Conservation (phyloP, 2,113 vertebrate genomes). For the Misgurnus anguillicaudatus region DNA sequence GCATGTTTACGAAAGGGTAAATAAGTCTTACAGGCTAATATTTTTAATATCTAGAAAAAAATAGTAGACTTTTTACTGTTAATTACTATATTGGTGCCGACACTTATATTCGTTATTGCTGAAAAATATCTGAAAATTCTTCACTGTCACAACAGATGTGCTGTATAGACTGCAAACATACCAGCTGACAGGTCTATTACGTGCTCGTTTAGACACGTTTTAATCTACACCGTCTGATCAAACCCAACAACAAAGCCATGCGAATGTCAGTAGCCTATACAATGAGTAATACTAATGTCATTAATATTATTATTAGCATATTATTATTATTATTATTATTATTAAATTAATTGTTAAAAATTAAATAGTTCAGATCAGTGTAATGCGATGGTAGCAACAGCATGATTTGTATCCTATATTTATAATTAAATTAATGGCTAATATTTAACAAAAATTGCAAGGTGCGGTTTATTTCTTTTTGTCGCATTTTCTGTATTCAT, state of each 20-base stretch:
- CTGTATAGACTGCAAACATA: slow-evolving; percentile 8
- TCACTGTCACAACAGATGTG: slow-evolving; percentile 38
- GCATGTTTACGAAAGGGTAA: not conserved
- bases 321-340: not conserved
- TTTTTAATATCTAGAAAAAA: too few species aligned
- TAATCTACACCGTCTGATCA: not conserved
- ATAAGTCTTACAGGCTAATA: not conserved
- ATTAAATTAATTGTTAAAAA: not conserved
- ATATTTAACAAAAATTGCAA: not conserved
- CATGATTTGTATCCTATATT: not conserved
- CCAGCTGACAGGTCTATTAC: slow-evolving; percentile 34
- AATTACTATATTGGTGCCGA: not conserved
- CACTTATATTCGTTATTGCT: not conserved
- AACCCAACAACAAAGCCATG: not conserved
- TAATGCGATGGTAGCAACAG: not conserved
- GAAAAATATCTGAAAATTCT: not conserved
- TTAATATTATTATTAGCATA: not conserved
- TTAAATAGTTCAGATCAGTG: not conserved
- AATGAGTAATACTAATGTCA: not conserved
- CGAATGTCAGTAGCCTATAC: not conserved
- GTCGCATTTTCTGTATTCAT: not conserved
- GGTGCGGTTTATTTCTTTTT: not conserved
- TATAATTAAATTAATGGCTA: not conserved
- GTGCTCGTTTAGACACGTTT: slow-evolving; percentile 25
- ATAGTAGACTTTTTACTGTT: too few species aligned